phyloP scores from a whole-genome alignment of 1,140 invertebrate genomes.

The Brachionus rotundiformis region DNA sequence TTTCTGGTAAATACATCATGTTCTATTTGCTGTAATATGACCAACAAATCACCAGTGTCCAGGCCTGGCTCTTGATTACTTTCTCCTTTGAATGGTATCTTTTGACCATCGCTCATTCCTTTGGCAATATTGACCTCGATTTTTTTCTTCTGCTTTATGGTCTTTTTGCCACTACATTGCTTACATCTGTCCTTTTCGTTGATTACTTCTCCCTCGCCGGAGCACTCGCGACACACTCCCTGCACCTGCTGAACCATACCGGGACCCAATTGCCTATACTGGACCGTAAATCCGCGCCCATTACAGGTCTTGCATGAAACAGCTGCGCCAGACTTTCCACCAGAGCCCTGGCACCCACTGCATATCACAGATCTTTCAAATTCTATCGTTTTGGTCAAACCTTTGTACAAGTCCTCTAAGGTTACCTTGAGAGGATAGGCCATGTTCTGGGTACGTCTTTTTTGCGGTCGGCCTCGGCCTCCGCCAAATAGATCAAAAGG shows the following conservation, averaged over 20 bases:
- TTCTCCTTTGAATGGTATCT: constrained; percentile 41
- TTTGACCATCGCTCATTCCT: constrained; percentile 66
- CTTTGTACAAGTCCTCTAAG: constrained; percentile 89
- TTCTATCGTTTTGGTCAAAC: constrained; percentile 82
- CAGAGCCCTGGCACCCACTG: constrained; percentile 83
- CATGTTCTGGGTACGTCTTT: constrained; percentile 46
- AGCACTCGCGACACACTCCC: constrained; percentile 77
- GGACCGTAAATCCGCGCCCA: constrained; percentile 80
- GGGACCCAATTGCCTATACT: constrained; percentile 82
- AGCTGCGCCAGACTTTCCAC: constrained; percentile 79
- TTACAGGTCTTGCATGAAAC: constrained; percentile 79
- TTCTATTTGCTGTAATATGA: constrained; percentile 87
- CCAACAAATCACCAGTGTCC: constrained; percentile 81
- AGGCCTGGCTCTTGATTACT: constrained; percentile 54
- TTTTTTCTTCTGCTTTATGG: constrained; percentile 36
- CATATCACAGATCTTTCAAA: constrained; percentile 91
- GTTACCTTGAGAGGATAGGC: constrained; percentile 69
- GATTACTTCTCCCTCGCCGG: constrained; percentile 45
- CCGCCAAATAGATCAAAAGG: constrained; percentile 50
- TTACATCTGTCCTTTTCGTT: constrained; percentile 52
- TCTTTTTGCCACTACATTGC: constrained; percentile 50
- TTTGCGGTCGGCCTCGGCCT: neutral
- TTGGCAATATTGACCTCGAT: constrained; percentile 39
- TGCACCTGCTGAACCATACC: constrained; percentile 92
- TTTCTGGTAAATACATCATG: constrained; percentile 75